These are phyloP conservation scores for Drepana falcataria DNA, from an alignment of 2,888 invertebrate genomes.

Conservation along the genomic window DNA sequence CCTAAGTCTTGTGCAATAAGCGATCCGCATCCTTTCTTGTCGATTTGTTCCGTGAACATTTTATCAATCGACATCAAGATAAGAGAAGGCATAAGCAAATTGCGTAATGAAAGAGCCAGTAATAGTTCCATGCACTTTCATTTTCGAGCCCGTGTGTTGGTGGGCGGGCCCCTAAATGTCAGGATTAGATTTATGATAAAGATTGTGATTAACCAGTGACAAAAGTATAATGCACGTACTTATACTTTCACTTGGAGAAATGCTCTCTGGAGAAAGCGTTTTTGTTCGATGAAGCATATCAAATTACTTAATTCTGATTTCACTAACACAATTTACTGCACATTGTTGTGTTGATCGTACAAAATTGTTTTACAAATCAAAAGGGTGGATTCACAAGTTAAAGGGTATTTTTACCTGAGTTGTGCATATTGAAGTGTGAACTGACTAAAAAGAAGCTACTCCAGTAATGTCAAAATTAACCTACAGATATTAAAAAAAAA, in stretches of 20 bases:
- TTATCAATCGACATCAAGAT: constrained; percentile 25
- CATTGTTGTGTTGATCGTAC: constrained; percentile 1
- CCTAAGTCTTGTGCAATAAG: too few relatives aligned
- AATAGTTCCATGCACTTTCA: constrained; percentile 47
- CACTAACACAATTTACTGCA: constrained; percentile 20
- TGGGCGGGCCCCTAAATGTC: constrained; percentile 57
- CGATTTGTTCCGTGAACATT: background rate
- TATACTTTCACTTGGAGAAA: constrained; percentile 70
- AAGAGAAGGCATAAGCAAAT: constrained; percentile 13
- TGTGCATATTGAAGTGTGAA: too few relatives aligned
- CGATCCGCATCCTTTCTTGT: too few relatives aligned
- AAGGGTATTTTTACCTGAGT: too few relatives aligned
- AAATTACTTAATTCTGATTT: constrained; percentile 33
- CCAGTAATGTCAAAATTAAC: too few relatives aligned
- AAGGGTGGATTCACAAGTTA: too few relatives aligned
- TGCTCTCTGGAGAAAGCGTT: constrained; percentile 54
- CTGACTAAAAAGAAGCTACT: too few relatives aligned
- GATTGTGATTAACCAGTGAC: constrained; percentile 62
- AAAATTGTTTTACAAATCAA: too few relatives aligned
- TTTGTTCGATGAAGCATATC: constrained; percentile 15
- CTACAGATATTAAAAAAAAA: too few relatives aligned
- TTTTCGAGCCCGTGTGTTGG: constrained; percentile 43
- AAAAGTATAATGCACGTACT: constrained; percentile 63
- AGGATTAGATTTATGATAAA: constrained; percentile 63
- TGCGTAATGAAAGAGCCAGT: constrained; percentile 39